phyloP scores from a whole-genome alignment of 2,113 vertebrate species.

The Cyphomyrus plagiostoma region DNA sequence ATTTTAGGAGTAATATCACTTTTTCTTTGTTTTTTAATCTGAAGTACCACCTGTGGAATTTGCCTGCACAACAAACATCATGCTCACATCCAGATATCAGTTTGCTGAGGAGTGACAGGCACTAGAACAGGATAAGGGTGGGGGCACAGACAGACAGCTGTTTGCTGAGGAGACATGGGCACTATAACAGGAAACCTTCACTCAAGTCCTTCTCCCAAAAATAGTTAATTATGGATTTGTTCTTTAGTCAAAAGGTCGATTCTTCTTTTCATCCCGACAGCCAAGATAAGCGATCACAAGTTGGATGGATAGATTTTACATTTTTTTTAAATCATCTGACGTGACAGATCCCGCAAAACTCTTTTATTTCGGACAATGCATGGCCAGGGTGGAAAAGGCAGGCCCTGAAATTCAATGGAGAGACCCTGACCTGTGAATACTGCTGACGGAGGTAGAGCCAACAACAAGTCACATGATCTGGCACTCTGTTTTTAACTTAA shows the following conservation, averaged over 20 bases:
- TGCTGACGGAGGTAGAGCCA: not conserved
- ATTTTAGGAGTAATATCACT: not conserved
- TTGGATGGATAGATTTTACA: not conserved
- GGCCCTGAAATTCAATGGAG: not conserved
- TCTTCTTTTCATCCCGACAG: not conserved
- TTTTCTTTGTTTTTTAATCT: not conserved
- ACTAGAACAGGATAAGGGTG: not conserved
- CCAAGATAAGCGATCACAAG: not conserved
- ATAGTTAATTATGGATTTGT: not conserved
- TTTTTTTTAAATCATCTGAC: not conserved
- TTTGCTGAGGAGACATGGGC: not conserved
- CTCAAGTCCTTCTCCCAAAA: not conserved
- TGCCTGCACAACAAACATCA: not conserved
- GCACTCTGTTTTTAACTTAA: not conserved
- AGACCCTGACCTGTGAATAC: constrained; percentile 1
- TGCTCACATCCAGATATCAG: not conserved
- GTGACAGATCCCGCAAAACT: not conserved
- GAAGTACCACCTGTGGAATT: not conserved
- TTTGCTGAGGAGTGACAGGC: not conserved
- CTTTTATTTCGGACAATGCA: not conserved
- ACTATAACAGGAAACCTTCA: not conserved
- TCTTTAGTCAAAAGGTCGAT: not conserved
- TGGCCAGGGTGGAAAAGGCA: not conserved
- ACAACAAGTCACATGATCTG: not conserved
- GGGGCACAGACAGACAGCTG: not conserved